phyloP scores from a whole-genome alignment of 2,888 invertebrate species.

The Acleris laterana region DNA sequence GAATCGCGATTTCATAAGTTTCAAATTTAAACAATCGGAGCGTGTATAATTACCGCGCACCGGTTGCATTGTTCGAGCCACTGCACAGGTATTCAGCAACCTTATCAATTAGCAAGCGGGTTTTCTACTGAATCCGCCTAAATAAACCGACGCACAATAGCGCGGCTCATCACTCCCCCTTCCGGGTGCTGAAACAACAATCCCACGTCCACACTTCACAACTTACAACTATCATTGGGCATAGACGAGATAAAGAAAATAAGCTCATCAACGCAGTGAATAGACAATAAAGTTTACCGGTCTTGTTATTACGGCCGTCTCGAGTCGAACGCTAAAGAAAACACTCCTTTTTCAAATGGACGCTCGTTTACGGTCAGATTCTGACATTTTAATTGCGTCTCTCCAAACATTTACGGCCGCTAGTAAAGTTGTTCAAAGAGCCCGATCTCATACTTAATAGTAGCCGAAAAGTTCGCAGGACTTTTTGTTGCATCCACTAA shows the following conservation, averaged over 20 bases:
- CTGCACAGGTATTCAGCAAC: conserved; percentile 78
- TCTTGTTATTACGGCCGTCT: conserved; percentile 69
- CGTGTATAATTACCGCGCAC: conserved; percentile 68
- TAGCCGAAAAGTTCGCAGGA: conserved; percentile 62
- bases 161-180: conserved; percentile 49
- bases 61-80: conserved; percentile 76
- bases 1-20: conserved; percentile 76
- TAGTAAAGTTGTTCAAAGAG: conserved; percentile 77
- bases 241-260: conserved; percentile 73
- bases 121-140: conserved; percentile 71
- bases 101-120: conserved; percentile 67
- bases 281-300: conserved; percentile 74
- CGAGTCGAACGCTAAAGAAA: conserved; percentile 69
- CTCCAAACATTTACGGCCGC: conserved; percentile 71
- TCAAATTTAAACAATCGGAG: conserved; percentile 80
- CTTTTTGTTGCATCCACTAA: conserved; percentile 44
- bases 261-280: conserved; percentile 75
- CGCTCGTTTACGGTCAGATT: conserved; percentile 77
- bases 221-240: conserved; percentile 72
- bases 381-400: conserved; percentile 80
- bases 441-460: conserved; percentile 59
- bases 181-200: conserved; percentile 70
- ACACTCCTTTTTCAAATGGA: conserved; percentile 77
- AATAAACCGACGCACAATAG: conserved; percentile 66
- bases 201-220: conserved; percentile 47